These are phyloP conservation scores for Caenorhabditis imperialis DNA, from an alignment of 2,888 invertebrate genomes.

Conservation along the genomic window DNA sequence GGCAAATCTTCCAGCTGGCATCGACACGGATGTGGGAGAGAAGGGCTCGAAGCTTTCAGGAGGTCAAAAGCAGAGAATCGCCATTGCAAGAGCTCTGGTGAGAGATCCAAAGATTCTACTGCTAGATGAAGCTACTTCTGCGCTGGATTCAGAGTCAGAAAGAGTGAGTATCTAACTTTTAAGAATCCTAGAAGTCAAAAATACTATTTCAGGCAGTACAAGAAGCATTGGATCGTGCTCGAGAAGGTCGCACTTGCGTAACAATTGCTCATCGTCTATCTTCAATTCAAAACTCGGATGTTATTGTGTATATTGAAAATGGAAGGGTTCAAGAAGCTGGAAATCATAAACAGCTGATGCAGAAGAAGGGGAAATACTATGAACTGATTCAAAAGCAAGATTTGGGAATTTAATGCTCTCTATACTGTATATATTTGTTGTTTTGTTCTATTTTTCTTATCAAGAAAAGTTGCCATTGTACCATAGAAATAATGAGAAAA, in stretches of 20 bases:
- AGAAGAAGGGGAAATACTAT: conserved; percentile 64
- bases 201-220: conserved; percentile 68
- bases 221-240: conserved; percentile 73
- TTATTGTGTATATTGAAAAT: conserved; percentile 72
- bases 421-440: not conserved
- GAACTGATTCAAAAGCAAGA: conserved; percentile 67
- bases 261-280: conserved; percentile 76
- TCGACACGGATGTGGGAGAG: conserved; percentile 78
- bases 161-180: conserved; percentile 81
- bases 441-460: too few species aligned
- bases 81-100: conserved; percentile 82
- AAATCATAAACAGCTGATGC: conserved; percentile 67
- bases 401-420: conserved; percentile 45
- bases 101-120: conserved; percentile 81
- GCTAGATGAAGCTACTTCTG: conserved; percentile 82
- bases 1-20: conserved; percentile 66
- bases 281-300: conserved; percentile 72
- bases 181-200: not conserved
- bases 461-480: too few species aligned
- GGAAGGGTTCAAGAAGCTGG: conserved; percentile 67
- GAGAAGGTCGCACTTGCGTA: conserved; percentile 72
- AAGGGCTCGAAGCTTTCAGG: conserved; percentile 87
- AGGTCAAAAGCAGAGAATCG: conserved; percentile 90
- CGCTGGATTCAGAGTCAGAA: conserved; percentile 81
- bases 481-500: too few species aligned